These are phyloP conservation scores for Lysandra bellargus DNA, from an alignment of 2,888 invertebrate species.

Conservation along the genomic window DNA sequence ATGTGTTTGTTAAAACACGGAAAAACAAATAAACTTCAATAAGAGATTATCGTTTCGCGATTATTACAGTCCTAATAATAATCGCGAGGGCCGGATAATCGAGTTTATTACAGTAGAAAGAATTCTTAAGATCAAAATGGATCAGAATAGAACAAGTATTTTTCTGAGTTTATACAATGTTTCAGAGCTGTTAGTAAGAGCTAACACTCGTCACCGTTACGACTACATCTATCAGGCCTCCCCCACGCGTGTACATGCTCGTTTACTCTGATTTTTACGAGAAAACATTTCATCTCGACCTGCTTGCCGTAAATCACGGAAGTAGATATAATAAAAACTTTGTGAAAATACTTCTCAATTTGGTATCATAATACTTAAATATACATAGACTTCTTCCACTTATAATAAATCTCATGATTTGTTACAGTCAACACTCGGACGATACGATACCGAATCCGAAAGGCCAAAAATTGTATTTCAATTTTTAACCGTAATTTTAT, in stretches of 20 bases:
- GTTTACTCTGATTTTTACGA: neutral
- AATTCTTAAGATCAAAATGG: neutral
- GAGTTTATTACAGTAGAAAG: too few relatives aligned
- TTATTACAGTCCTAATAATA: too few relatives aligned
- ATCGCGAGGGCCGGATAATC: too few relatives aligned
- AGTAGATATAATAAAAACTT: neutral
- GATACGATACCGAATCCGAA: too few relatives aligned
- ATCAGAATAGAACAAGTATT: neutral
- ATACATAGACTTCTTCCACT: too few relatives aligned
- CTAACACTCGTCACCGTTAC: slow-evolving; percentile 9
- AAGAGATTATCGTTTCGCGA: too few relatives aligned
- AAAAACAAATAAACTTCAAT: too few relatives aligned
- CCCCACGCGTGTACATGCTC: neutral
- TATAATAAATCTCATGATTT: too few relatives aligned
- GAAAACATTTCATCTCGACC: neutral
- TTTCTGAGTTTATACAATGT: neutral
- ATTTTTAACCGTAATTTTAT: too few relatives aligned
- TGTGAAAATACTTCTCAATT: neutral
- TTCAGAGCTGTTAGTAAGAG: neutral
- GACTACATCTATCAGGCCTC: slow-evolving; percentile 5
- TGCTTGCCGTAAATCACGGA: neutral
- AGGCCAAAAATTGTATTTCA: too few relatives aligned
- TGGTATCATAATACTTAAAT: neutral
- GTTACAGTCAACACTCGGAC: too few relatives aligned
- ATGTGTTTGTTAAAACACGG: too few relatives aligned